Evolutionary conservation across 2,797 vertebrate genomes (phyloP).

Genomic region (Rhinophrynus dorsalis): DNA sequence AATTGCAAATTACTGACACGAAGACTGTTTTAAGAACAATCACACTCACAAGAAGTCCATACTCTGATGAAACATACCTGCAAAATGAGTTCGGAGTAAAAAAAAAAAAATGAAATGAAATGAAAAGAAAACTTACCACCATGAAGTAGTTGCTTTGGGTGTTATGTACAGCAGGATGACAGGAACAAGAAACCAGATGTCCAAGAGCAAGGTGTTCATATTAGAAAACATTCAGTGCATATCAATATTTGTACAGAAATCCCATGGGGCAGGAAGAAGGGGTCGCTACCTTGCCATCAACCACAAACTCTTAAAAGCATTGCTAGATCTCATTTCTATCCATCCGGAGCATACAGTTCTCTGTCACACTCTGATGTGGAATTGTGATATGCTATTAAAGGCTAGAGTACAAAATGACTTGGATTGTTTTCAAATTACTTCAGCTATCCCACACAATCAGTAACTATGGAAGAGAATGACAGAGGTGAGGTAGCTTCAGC

Average conservation of each 20-base stretch:
- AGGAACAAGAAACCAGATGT: conserved; percentile 84
- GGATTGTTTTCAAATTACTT: conserved; percentile 29
- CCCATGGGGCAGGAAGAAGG: conserved; percentile 55
- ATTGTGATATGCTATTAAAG: neutral
- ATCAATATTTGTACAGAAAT: conserved; percentile 66
- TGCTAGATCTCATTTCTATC: neutral
- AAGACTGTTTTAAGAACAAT: no score
- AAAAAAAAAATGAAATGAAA: neutral
- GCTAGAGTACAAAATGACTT: conserved; percentile 11
- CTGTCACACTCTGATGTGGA: neutral
- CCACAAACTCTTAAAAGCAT: neutral
- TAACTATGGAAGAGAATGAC: conserved; percentile 19
- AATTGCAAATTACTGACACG: no score
- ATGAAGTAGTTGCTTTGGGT: conserved; percentile 85
- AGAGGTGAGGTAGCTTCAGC: conserved; percentile 29
- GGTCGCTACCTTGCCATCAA: conserved; percentile 12
- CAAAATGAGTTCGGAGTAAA: neutral
- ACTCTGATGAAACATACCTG: neutral
- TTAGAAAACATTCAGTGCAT: conserved; percentile 72
- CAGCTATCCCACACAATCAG: conserved; percentile 10
- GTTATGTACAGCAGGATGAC: conserved; percentile 79
- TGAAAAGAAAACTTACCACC: conserved; percentile 82
- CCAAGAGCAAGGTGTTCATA: conserved; percentile 87
- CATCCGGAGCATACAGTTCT: conserved; percentile 11
- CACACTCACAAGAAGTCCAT: no score